Conservation (phyloP, 2,113 vertebrate species). For the Entelurus aequoreus region DNA sequence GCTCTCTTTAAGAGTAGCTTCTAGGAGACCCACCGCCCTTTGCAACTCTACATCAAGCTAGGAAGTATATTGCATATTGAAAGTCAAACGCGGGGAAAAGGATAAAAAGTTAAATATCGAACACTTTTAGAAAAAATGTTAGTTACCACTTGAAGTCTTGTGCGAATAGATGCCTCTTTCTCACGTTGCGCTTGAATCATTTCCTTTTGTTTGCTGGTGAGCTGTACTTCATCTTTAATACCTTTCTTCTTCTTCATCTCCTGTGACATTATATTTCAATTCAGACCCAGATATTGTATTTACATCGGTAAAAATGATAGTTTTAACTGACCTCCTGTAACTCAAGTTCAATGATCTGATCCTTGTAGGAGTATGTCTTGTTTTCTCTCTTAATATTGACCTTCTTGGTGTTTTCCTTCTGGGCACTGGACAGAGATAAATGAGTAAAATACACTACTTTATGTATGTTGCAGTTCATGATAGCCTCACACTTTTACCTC, state of each 20-base stretch:
- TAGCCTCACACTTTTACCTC: constrained; percentile 67
- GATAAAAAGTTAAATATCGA: neutral
- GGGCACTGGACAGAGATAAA: constrained; percentile 70
- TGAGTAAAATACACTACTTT: neutral
- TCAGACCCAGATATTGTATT: neutral
- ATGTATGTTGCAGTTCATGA: neutral
- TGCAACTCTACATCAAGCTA: constrained; percentile 86
- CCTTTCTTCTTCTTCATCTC: constrained; percentile 97
- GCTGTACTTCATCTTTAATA: constrained; percentile 91
- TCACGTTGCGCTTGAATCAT: constrained; percentile 88
- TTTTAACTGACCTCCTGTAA: constrained; percentile 82
- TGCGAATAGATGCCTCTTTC: constrained; percentile 82
- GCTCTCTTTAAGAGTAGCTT: constrained; percentile 73
- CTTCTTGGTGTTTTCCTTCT: constrained; percentile 91
- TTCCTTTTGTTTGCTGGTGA: constrained; percentile 95
- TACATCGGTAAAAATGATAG: neutral
- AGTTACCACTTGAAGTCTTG: constrained; percentile 77
- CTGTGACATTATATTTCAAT: constrained; percentile 54
- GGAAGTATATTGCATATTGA: constrained; percentile 10
- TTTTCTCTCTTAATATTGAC: constrained; percentile 96
- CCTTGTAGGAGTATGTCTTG: constrained; percentile 96
- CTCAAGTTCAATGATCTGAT: constrained; percentile 96
- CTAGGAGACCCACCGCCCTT: constrained; percentile 78
- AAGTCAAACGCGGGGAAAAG: neutral
- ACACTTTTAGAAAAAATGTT: neutral